Conservation (phyloP, 2,113 vertebrate species). For the Megaceryle torquata region DNA sequence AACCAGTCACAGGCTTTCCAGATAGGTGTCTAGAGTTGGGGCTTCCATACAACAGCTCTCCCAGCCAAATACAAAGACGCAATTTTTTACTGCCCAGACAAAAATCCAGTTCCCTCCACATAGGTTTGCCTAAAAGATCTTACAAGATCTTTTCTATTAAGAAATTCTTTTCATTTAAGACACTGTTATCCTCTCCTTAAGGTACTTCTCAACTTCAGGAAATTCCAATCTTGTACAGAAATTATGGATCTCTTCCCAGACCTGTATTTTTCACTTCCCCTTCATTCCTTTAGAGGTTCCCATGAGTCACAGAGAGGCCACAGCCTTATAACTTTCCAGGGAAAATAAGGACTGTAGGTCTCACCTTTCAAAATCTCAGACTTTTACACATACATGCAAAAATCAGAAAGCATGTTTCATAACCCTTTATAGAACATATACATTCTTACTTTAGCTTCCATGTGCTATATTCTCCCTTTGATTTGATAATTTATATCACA, state of each 20-base stretch:
- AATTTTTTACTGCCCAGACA: background rate
- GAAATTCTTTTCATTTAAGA: background rate
- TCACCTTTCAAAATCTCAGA: background rate
- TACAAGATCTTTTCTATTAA: background rate
- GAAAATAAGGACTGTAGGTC: background rate
- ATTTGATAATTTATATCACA: background rate
- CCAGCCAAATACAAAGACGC: background rate
- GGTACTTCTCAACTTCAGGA: background rate
- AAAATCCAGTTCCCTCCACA: background rate
- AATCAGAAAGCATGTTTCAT: background rate
- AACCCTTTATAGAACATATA: background rate
- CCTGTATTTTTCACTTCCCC: background rate
- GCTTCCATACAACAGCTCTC: background rate
- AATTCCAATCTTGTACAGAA: background rate
- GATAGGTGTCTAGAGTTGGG: fast-evolving
- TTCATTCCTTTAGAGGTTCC: background rate
- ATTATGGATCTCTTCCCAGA: background rate
- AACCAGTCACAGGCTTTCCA: background rate
- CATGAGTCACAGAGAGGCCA: background rate
- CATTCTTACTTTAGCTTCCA: background rate
- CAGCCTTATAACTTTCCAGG: background rate
- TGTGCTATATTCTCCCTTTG: background rate
- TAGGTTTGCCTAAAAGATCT: background rate
- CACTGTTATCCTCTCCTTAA: background rate
- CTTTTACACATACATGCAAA: background rate